Conservation (phyloP, 2,888 invertebrate species). For the Lycia hirtaria region DNA sequence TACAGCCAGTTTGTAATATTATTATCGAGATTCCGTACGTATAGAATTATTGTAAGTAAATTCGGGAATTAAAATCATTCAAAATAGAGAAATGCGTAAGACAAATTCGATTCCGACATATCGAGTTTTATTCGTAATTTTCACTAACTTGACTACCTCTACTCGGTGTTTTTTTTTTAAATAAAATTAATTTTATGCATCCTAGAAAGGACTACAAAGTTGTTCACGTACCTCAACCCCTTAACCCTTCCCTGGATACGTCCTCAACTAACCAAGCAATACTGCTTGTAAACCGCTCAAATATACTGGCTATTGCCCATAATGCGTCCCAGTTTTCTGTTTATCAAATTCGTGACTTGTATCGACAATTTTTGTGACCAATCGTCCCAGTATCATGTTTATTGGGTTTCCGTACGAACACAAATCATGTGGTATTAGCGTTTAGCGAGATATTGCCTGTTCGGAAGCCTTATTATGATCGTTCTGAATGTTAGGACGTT, state of each 20-base stretch:
- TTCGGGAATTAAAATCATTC: no score
- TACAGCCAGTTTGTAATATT: no score
- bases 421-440: constrained; percentile 40
- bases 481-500: not conserved
- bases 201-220: no score
- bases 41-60: no score
- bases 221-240: no score
- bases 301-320: constrained; percentile 56
- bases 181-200: not conserved
- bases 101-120: no score
- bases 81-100: no score
- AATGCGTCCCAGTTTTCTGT: constrained; percentile 64
- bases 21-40: no score
- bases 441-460: constrained; percentile 16
- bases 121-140: no score
- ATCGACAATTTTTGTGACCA: constrained; percentile 52
- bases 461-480: constrained; percentile 11
- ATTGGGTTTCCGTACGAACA: constrained; percentile 46
- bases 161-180: not conserved
- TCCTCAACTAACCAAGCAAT: constrained; percentile 42
- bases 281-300: constrained; percentile 56
- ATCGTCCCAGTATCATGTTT: constrained; percentile 42
- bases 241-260: constrained; percentile 1
- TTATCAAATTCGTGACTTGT: constrained; percentile 76
- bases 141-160: no score